Base-by-base conservation (phyloP, 30 jellyfish, hydroid and myxozoan species). In the Hydractinia symbiolongicarpus region DNA sequence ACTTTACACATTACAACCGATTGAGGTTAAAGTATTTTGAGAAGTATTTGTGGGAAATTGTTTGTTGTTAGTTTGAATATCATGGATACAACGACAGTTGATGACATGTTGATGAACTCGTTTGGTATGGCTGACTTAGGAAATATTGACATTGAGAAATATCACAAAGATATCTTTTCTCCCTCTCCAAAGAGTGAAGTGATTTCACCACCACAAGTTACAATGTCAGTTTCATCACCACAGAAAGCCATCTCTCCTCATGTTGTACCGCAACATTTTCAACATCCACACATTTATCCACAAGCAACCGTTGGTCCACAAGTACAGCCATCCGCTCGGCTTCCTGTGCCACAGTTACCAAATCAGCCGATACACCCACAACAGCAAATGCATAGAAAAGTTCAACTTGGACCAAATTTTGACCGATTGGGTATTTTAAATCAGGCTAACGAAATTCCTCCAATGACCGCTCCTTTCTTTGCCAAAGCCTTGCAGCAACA, bases 401-500 rank as follows among this genome's bases (percentile, higher is more conserved):
- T 79, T 8, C 80, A 79, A 30, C 53, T 79, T 5, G 87, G 87
- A 15, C 87, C 87, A n/a, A 66, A 79, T 54, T 79, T 79, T 79
- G 87, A 79, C 61, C 51, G 87, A 8, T 66, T 79, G 14, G 87
- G 87, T 13, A 79, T 79, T 50, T 56, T 79, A 6, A 79, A 79
- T 56, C 84, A 79, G 50, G 87, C 84, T 7, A 79, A 79, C 69
- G 87, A 79, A 10, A 66, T 79, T 5, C 87, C 84, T 19, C 84
- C 73, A 20, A 58, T 66, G 84, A 66, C 73, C 50, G 87, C 87
- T 14, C 87, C 87, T 5, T 79, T 79, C 54, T 79, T 79, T 66
- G 87, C 87, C 53, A 79, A 79, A 61, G 87, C 87, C 44, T 61
- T 79, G 70, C 87, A 79, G 16, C 87, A 79, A 50, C 87, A 79